These are phyloP conservation scores for Cyprinodon brontotheroides DNA, from an alignment of 2,113 vertebrate genomes.

Conservation along the genomic window DNA sequence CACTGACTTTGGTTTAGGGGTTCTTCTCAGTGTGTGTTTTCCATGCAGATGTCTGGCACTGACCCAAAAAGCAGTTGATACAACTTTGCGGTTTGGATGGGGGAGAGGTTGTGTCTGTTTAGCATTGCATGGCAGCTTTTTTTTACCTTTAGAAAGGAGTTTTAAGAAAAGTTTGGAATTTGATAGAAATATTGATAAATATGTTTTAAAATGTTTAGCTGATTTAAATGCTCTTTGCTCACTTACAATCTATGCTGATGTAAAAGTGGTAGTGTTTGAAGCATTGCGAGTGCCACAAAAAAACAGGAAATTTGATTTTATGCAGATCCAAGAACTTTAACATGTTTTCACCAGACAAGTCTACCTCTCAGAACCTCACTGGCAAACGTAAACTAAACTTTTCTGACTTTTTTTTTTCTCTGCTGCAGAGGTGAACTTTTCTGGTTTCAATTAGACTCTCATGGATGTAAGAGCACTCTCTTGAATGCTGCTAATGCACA, in stretches of 20 bases:
- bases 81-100: not conserved
- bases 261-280: not conserved
- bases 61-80: conserved; percentile 37
- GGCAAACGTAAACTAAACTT: conserved; percentile 8
- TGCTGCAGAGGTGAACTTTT: conserved; percentile 36
- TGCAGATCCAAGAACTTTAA: not conserved
- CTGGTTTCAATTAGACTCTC: conserved; percentile 70
- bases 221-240: not conserved
- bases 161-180: not conserved
- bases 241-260: not conserved
- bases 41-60: conserved; percentile 45
- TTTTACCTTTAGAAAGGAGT: conserved; percentile 9
- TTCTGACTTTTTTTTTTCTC: not conserved
- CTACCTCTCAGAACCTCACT: conserved; percentile 20
- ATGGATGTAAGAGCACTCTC: conserved; percentile 36
- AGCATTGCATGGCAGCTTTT: conserved; percentile 23
- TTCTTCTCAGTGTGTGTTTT: conserved; percentile 28
- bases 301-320: not conserved
- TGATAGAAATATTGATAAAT: not conserved
- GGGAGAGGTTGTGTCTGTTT: conserved; percentile 21
- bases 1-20: conserved; percentile 29
- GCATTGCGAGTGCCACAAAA: not conserved
- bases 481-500: conserved; percentile 5
- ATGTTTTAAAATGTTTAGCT: not conserved
- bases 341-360: not conserved